A percentile compares a stretch with the other conserved stretches of the same genome.
These are phyloP conservation scores for Diogma glabrata DNA, from an alignment of 2,888 invertebrate species.

Conservation along the genomic window DNA sequence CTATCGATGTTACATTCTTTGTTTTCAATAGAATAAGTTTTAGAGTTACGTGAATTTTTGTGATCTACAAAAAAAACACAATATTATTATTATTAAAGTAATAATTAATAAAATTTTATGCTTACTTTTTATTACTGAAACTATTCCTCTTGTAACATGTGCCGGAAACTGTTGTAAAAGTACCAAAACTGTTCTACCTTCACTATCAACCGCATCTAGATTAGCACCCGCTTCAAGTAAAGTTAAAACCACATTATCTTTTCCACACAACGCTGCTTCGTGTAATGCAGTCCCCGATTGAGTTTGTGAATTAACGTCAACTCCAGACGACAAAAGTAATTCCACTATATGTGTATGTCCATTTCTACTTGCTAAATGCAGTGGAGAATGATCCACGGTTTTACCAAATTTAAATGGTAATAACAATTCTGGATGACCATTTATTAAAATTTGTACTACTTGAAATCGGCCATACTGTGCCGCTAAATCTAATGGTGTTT, in stretches of 20 bases:
- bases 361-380: slow-evolving; percentile 89
- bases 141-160: slow-evolving; percentile 76
- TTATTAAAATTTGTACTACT: slow-evolving; percentile 76
- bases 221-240: slow-evolving; percentile 74
- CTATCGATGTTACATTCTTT: neutral
- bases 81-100: neutral
- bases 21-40: neutral
- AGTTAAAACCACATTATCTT: slow-evolving; percentile 73
- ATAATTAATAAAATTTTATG: slow-evolving; percentile 18
- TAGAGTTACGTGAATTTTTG: neutral
- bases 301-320: slow-evolving; percentile 78
- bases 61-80: neutral
- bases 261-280: slow-evolving; percentile 86
- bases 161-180: slow-evolving; percentile 79
- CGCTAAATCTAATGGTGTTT: slow-evolving; percentile 88
- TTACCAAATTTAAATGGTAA: slow-evolving; percentile 46
- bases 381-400: slow-evolving; percentile 53
- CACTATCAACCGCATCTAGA: slow-evolving; percentile 62
- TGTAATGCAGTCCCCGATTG: slow-evolving; percentile 83
- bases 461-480: slow-evolving; percentile 78
- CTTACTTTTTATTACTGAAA: slow-evolving; percentile 72
- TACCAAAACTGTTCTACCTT: slow-evolving; percentile 75
- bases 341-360: slow-evolving; percentile 81
- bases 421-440: slow-evolving; percentile 72
- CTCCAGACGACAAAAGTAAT: slow-evolving; percentile 69